Conservation (phyloP, 2,113 vertebrate genomes). For the Excalfactoria chinensis region DNA sequence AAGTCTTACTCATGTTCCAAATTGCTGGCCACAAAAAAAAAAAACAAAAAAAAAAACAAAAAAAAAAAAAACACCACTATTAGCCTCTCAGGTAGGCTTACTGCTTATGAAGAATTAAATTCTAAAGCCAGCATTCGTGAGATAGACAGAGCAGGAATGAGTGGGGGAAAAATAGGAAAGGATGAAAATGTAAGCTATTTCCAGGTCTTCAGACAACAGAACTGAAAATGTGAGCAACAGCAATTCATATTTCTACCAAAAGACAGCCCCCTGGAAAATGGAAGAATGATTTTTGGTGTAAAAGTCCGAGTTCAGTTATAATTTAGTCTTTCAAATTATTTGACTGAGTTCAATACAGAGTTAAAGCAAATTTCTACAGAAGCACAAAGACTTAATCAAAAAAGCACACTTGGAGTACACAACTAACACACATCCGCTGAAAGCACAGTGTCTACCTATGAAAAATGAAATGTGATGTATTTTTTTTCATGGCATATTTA, state of each 20-base stretch:
- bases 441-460: neutral
- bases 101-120: neutral
- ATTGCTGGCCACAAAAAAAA: neutral
- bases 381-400: neutral
- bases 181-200: neutral
- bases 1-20: neutral
- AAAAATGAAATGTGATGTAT: neutral
- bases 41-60: neutral
- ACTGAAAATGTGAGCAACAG: neutral
- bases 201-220: neutral
- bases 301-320: neutral
- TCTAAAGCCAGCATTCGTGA: neutral
- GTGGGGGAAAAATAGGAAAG: neutral
- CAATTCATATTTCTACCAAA: neutral
- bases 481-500: neutral
- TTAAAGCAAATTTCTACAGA: neutral
- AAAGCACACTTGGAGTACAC: neutral
- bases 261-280: neutral
- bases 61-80: neutral
- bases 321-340: neutral
- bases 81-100: neutral
- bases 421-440: neutral
- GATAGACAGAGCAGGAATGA: neutral
- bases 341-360: accelerated
- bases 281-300: neutral